Base-by-base conservation (phyloP, 2,888 invertebrate species). In the Tenthredo notha region DNA sequence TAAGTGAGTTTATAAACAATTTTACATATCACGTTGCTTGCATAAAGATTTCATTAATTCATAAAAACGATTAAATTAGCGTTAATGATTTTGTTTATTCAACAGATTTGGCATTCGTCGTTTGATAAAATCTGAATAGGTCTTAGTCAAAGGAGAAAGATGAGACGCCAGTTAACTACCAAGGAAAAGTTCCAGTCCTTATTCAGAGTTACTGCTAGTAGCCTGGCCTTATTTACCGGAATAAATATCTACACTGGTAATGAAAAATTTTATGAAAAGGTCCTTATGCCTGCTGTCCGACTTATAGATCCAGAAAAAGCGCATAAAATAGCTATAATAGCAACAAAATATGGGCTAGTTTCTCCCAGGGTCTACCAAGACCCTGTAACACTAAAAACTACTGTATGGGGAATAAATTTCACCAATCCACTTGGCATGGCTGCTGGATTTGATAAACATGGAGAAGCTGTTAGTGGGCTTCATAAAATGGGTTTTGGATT, bases 381-480 rank as follows among this genome's bases (percentile, higher is more conserved):
- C 93, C 95, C 96, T 2, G 92, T 94, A 40, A 93, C 95, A 86
- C 94, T 98, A 91, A 95, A 95, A 92, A 96, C 96, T 0, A 95
- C 94, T 84, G 94, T 98, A 75, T 96, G 97, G 92, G 96, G 96
- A 33, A 94, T 96, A 86, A 93, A 96, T 18, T 95, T 99, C 86
- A 94, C 95, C 84, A 99, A 98, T 94, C 99, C 99, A 0, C 94
- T 99, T 89, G 99, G 99, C n/a, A 96, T 99, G 91, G 99, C 99
- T 40, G 99, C 99, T 85, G 99, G 99, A 7, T 99, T 99, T 94
- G 99, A 99, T 93, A 99, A 99, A 93, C 96, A 99, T 94, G 99
- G 97, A 7, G 98, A 99, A 94, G 98, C 98, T 33, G 95, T 99
- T 1, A 93, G 96, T 89, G 98, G 98, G 0, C 94, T 99, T 61